phyloP scores from a whole-genome alignment of 2,888 invertebrate genomes.

The Synanthedon andrenaeformis region DNA sequence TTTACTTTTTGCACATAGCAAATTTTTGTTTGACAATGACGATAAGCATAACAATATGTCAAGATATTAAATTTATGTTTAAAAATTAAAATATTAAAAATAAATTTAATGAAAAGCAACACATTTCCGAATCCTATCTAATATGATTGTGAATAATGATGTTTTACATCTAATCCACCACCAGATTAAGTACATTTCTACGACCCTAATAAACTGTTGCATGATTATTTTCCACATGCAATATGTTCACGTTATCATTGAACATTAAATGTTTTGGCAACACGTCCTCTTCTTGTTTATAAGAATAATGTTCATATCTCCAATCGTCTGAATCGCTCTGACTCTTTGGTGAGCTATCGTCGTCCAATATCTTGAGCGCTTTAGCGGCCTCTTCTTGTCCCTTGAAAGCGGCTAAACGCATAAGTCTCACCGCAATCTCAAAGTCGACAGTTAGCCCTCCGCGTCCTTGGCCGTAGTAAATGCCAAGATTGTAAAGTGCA shows the following conservation, averaged over 20 bases:
- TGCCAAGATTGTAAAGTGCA: constrained; percentile 77
- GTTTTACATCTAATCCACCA: too few species aligned
- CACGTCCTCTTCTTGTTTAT: constrained; percentile 22
- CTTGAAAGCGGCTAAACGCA: constrained; percentile 69
- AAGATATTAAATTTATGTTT: too few species aligned
- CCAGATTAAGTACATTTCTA: too few species aligned
- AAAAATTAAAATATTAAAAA: too few species aligned
- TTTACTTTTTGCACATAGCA: too few species aligned
- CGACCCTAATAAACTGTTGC: background rate
- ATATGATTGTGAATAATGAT: too few species aligned
- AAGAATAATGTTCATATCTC: constrained; percentile 21
- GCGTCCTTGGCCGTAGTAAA: constrained; percentile 75
- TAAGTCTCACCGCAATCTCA: constrained; percentile 58
- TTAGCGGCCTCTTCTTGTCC: constrained; percentile 70
- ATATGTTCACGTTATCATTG: constrained; percentile 38
- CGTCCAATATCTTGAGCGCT: constrained; percentile 52
- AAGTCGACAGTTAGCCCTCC: constrained; percentile 67
- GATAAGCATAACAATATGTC: too few species aligned
- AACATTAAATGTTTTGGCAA: constrained; percentile 43
- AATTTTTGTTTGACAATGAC: too few species aligned
- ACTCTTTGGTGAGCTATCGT: constrained; percentile 22
- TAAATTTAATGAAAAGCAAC: too few species aligned
- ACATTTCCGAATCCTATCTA: too few species aligned
- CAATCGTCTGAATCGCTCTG: constrained; percentile 21
- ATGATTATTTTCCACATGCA: constrained; percentile 12